Base-by-base conservation (phyloP, 2,888 invertebrate species). In the Chrysodeixis includens region DNA sequence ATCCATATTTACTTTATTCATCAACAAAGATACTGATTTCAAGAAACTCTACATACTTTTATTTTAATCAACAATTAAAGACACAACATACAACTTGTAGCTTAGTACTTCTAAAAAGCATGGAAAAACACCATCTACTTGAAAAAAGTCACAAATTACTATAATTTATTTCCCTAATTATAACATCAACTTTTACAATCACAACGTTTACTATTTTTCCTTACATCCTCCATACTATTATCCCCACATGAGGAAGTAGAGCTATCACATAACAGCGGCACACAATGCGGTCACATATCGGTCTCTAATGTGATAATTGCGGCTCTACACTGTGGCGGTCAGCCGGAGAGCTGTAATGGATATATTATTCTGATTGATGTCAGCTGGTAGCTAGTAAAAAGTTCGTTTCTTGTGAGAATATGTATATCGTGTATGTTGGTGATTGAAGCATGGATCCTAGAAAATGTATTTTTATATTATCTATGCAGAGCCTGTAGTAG, bases 321-420 rank as follows among this genome's bases (percentile, higher is more conserved):
- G 18, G 18, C 46, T 20, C 46, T 20, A 49, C 46, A 49, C 10
- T 12, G 10, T 10, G n/a, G 46, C 16, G 46, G 46, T 46, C 46
- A 46, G 18, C 35, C 14, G 35, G 10, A 2, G 9, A 46, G 20
- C 46, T 16, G 46, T 49, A 49, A 49, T 49, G 20, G 46, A 49
- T 49, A 49, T 20, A 49, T 49, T 20, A 49, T 49, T 20, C 46
- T 49, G 46, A 49, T 49, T 49, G 18, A 49, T 49, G 20, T 8
- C 46, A 7, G 46, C 46, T 9, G 0, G 1, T 2, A 4, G 26
- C 26, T 26, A 35, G 35, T 12, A 35, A 35, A 10, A 35, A 35
- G 14, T 14, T 35, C 0, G 35, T 4, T 35, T 35, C 35, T 35
- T 35, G 35, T 35, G 35, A 35, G 14, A 14, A 35, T 12, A 1